These are phyloP conservation scores for Cossypha polioptera DNA, from an alignment of 2,797 vertebrate genomes.

Conservation along the genomic window DNA sequence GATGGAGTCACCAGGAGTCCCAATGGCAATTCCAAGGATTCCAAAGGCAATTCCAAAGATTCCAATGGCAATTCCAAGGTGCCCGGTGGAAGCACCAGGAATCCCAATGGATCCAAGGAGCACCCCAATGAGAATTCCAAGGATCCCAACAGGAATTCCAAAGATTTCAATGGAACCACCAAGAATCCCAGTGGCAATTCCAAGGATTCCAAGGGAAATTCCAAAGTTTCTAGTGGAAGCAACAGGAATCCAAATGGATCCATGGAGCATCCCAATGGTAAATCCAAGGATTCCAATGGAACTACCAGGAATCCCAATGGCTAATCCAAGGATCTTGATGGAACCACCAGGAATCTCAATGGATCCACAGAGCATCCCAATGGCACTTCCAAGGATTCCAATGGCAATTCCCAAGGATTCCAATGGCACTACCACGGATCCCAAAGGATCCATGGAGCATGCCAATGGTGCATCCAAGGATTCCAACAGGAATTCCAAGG, in stretches of 20 bases:
- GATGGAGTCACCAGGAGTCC: too few species aligned
- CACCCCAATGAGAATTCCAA: background rate
- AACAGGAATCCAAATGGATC: too few species aligned
- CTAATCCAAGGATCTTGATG: too few species aligned
- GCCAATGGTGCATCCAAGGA: too few species aligned
- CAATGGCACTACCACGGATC: too few species aligned
- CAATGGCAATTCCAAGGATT: background rate
- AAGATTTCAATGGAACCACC: background rate
- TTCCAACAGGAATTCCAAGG: background rate
- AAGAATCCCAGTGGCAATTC: too few species aligned
- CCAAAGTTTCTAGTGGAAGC: too few species aligned
- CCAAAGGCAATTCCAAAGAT: accelerated
- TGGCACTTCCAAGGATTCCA: background rate
- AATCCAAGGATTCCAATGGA: background rate
- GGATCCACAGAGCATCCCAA: background rate
- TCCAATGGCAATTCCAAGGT: too few species aligned
- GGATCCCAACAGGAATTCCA: background rate
- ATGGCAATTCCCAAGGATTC: background rate
- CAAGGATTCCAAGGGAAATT: too few species aligned
- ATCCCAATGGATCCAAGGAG: background rate
- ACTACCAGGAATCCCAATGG: background rate
- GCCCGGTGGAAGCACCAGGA: background rate
- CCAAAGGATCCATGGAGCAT: background rate
- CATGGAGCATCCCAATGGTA: too few species aligned
- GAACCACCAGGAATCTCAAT: too few species aligned